Conservation (phyloP, 1,140 invertebrate genomes). For the Pseudomyrmex concolor region DNA sequence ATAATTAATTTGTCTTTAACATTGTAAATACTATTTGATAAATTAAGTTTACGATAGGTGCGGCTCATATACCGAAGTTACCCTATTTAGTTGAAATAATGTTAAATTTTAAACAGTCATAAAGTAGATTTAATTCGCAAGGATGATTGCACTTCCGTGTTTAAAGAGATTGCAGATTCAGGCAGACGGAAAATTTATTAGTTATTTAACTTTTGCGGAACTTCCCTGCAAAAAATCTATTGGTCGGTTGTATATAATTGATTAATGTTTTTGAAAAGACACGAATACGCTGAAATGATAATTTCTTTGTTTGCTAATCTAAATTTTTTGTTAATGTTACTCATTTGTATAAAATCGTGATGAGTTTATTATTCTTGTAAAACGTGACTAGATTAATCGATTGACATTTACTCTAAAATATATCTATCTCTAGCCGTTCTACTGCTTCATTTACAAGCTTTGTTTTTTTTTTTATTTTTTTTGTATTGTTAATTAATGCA, state of each 20-base stretch:
- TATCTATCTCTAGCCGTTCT: too few relatives aligned
- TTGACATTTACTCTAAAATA: too few relatives aligned
- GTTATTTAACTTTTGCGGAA: conserved; percentile 51
- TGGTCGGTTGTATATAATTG: background rate
- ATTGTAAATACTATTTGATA: too few relatives aligned
- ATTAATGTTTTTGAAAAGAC: background rate
- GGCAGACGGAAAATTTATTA: conserved; percentile 13
- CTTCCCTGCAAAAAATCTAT: conserved; percentile 28
- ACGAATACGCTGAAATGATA: conserved; percentile 25
- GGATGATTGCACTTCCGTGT: conserved; percentile 1
- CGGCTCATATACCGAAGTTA: too few relatives aligned
- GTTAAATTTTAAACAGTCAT: background rate
- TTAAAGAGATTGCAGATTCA: conserved; percentile 39
- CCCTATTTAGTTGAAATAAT: background rate
- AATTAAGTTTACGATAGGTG: too few relatives aligned
- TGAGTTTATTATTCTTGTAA: too few relatives aligned
- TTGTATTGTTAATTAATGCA: conserved; percentile 30
- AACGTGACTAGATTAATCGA: too few relatives aligned
- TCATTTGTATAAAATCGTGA: conserved; percentile 21
- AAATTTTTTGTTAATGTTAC: background rate
- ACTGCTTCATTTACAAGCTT: background rate
- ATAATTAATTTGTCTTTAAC: too few relatives aligned
- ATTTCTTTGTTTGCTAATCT: conserved; percentile 17
- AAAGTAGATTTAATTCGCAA: conserved; percentile 8
- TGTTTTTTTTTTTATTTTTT: background rate